Conservation (phyloP, 2,113 vertebrate species). For the Corynorhinus townsendii region DNA sequence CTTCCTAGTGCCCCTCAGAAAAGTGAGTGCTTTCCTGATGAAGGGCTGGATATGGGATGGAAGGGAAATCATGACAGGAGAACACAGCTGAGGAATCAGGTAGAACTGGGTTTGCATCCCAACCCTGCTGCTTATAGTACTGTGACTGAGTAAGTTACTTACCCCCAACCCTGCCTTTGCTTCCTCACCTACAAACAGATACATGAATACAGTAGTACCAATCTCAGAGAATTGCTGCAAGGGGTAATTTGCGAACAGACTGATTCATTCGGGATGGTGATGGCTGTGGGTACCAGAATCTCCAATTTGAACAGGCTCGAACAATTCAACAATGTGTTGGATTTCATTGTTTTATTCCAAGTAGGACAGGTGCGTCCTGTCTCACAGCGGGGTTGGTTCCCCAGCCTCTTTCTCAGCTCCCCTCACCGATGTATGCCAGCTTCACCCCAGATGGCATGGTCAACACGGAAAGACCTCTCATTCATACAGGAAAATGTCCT, state of each 20-base stretch:
- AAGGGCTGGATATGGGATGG: not conserved
- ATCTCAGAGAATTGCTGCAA: rapidly evolving
- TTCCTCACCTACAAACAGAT: not conserved
- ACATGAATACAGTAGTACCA: no score
- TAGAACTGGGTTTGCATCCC: not conserved
- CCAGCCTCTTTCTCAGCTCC: not conserved
- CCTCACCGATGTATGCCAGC: not conserved
- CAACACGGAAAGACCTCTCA: not conserved
- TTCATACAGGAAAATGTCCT: not conserved
- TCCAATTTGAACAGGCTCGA: not conserved
- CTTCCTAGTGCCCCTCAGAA: not conserved
- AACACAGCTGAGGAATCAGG: not conserved
- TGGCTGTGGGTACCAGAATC: not conserved
- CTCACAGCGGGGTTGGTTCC: not conserved
- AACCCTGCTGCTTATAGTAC: not conserved
- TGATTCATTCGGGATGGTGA: not conserved
- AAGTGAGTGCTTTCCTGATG: not conserved
- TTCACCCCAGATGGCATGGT: not conserved
- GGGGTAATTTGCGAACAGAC: not conserved
- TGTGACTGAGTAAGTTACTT: not conserved
- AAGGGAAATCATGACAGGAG: not conserved
- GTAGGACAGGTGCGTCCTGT: not conserved
- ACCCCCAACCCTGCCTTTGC: no score
- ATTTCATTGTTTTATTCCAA: no score
- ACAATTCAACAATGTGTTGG: not conserved